Base-by-base conservation (phyloP, 2,888 invertebrate genomes). In the Ctenicera cuprea region DNA sequence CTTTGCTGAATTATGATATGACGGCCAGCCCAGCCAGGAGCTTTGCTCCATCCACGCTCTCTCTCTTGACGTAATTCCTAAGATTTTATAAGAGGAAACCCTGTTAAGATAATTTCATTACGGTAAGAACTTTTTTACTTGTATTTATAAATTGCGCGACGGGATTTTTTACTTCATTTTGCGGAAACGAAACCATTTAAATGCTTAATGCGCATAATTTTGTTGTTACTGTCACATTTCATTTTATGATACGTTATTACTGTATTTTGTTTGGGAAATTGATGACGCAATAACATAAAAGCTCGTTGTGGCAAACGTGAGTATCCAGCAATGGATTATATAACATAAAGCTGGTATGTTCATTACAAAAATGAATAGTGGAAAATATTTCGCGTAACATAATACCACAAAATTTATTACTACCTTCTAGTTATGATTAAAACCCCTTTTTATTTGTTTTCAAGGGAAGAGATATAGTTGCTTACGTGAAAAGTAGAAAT, bases 261-360 rank as follows among this genome's bases (percentile, higher is more conserved):
- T 37, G 33, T 63, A 71, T 65, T 72, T 72, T 61, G 37, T 69
- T 50, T 38, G 64, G 33, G 41, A 65, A 73, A 69, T 73, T 73
- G 64, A 73, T 73, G 69, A 64, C 45, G 73, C 61, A 69, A 73
- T 73, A 69, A 70, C 63, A 50, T 73, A 67, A 73, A 73, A 69
- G 73, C 73, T 57, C 73, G 57, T 64, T 69, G 52, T 59, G 38
- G 33, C 50, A 59, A 69, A 69, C 69, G 69, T 59, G 69, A 73
- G 63, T 63, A 63, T 64, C 45, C 68, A 61, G 22, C 68, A 41
- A 26, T 18, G 57, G 67, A 67, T 67, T 65, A 65, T 50, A 52
- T 52, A 52, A 52, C 38, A 30, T 37, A 54, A 57, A 57, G 45
- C 57, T 67, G 43, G 43, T 57, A 43, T 54, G 57, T 59, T 67